A percentile compares a stretch with the other conserved stretches of the same genome.
These are phyloP conservation scores for Pseudorasbora parva DNA, from an alignment of 2,113 vertebrate species.

Conservation along the genomic window DNA sequence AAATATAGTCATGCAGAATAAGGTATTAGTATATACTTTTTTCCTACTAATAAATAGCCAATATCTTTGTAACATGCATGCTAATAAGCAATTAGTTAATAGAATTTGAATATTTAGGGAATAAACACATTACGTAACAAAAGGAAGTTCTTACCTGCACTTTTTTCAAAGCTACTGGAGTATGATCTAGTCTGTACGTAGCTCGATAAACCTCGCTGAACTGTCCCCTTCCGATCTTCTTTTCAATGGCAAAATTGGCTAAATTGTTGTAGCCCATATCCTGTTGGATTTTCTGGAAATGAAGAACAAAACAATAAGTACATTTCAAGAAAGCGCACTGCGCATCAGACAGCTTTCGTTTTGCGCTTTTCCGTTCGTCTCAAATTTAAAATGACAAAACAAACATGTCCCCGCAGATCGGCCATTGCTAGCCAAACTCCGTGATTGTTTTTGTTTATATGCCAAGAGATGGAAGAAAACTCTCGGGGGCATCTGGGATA, in stretches of 20 bases:
- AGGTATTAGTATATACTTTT: no score
- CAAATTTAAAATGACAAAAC: constrained; percentile 5
- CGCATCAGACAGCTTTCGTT: background rate
- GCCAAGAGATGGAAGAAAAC: background rate
- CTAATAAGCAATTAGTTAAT: no score
- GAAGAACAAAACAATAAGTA: constrained; percentile 36
- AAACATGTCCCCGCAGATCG: background rate
- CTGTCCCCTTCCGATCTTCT: constrained; percentile 96
- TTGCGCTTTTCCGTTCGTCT: background rate
- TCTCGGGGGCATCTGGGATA: background rate
- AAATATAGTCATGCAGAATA: no score
- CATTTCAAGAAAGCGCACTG: background rate
- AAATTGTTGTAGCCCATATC: constrained; percentile 94
- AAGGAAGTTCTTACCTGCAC: constrained; percentile 85
- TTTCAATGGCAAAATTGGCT: constrained; percentile 95
- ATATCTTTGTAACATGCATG: no score
- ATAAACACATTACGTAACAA: background rate
- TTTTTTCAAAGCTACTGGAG: constrained; percentile 95
- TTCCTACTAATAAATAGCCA: no score
- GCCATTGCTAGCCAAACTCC: background rate
- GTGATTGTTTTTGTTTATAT: constrained; percentile 15
- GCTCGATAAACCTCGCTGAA: constrained; percentile 98
- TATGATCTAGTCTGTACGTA: constrained; percentile 88
- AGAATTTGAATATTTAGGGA: no score
- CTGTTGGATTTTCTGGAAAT: constrained; percentile 89